phyloP scores from a whole-genome alignment of 2,888 invertebrate species.

The Tiliacea aurago region DNA sequence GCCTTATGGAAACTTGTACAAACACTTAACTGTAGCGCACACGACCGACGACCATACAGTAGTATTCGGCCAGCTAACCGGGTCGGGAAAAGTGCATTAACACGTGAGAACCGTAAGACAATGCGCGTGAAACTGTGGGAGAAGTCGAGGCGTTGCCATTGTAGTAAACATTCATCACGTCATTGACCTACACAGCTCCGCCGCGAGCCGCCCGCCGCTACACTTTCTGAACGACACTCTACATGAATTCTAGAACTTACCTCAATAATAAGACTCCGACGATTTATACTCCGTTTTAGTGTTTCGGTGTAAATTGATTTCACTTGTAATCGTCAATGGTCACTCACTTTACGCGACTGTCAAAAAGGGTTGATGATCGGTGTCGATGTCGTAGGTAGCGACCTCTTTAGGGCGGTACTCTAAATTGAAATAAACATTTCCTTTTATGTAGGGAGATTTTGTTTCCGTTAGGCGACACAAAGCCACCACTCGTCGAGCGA shows the following conservation, averaged over 20 bases:
- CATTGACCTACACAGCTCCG: conserved; percentile 78
- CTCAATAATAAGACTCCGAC: conserved; percentile 64
- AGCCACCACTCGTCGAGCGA: too few relatives aligned
- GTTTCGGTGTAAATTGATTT: conserved; percentile 72
- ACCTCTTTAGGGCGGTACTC: conserved; percentile 63
- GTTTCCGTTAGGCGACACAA: neutral
- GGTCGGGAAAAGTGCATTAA: conserved; percentile 78
- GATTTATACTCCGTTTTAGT: conserved; percentile 64
- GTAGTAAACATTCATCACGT: conserved; percentile 90
- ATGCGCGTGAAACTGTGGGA: conserved; percentile 89
- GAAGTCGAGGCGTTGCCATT: conserved; percentile 90
- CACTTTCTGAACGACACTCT: conserved; percentile 69
- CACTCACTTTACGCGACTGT: conserved; percentile 71
- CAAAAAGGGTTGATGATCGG: conserved; percentile 69
- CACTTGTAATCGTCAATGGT: conserved; percentile 77
- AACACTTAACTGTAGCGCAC: conserved; percentile 72
- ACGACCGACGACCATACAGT: conserved; percentile 57
- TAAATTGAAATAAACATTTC: conserved; percentile 48
- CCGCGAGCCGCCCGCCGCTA: conserved; percentile 47
- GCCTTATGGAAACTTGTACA: conserved; percentile 64
- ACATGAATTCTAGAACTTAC: conserved; percentile 73
- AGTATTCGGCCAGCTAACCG: conserved; percentile 66
- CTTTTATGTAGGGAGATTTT: conserved; percentile 48
- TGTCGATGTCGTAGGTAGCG: conserved; percentile 65
- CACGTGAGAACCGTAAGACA: conserved; percentile 87